Conservation (phyloP, 2,113 vertebrate species). For the Pachypanchax playfairii region DNA sequence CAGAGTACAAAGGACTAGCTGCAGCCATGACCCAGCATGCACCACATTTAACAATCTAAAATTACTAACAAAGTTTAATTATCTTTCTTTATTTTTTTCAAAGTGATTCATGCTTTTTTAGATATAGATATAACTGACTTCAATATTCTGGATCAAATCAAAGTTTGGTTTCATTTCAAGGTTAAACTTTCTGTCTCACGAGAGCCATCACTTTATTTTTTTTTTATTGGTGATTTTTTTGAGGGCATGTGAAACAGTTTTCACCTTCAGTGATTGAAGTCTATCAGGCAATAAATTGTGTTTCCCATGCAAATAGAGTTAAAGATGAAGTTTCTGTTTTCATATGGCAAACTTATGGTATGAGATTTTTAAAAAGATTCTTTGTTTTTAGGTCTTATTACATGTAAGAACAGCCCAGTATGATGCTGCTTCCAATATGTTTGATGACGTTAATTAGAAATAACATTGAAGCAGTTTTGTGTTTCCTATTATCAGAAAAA, state of each 20-base stretch:
- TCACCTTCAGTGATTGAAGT: neutral
- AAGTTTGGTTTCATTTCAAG: neutral
- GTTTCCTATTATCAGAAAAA: no score
- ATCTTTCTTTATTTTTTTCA: slow-evolving; percentile 13
- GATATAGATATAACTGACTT: neutral
- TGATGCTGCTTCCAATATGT: no score
- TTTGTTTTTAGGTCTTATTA: no score
- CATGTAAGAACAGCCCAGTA: no score
- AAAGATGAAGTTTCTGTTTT: no score
- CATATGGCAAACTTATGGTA: no score
- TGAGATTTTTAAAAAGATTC: no score
- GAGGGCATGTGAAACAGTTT: neutral
- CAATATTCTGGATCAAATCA: neutral
- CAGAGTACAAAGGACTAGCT: slow-evolving; percentile 62
- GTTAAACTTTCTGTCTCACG: neutral
- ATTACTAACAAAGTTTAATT: slow-evolving; percentile 41
- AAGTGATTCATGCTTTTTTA: slow-evolving; percentile 15
- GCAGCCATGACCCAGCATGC: slow-evolving; percentile 49
- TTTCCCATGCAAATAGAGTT: neutral
- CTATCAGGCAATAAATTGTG: neutral
- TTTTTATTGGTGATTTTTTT: neutral
- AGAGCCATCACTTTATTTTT: neutral
- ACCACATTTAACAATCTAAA: slow-evolving; percentile 27
- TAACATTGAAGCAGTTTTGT: no score
- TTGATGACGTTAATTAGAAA: no score